Conservation (phyloP, 2,797 vertebrate genomes). For the Borostomias antarcticus region DNA sequence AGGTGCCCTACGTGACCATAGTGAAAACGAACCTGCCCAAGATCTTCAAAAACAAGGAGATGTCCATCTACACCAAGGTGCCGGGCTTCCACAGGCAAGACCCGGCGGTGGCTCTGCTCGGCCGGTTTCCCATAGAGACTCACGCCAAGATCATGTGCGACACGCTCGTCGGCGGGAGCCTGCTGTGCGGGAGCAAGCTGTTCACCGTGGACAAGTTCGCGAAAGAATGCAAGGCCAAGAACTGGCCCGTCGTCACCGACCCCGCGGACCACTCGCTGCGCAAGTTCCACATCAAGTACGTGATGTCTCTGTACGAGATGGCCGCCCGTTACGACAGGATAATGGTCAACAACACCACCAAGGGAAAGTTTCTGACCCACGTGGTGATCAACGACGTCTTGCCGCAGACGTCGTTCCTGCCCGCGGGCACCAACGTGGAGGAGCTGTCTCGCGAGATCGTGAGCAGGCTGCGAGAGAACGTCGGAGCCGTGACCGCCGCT, state of each 20-base stretch:
- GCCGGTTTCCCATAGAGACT: background rate
- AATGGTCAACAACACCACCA: background rate
- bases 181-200: background rate
- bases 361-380: slow-evolving; percentile 3
- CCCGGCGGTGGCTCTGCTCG: background rate
- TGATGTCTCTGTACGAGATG: no score
- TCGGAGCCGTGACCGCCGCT: background rate
- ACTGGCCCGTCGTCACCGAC: background rate
- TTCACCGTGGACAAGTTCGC: background rate
- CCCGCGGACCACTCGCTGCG: background rate
- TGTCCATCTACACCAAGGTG: background rate
- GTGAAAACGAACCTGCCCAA: background rate
- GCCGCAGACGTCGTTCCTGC: background rate
- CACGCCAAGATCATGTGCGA: background rate
- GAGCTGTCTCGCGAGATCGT: background rate
- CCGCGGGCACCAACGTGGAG: background rate
- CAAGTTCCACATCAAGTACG: no score
- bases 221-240: background rate
- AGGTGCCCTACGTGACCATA: background rate
- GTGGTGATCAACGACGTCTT: background rate
- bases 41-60: background rate
- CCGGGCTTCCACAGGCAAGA: background rate
- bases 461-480: background rate
- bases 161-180: background rate
- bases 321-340: background rate